Conservation (phyloP, 2,797 vertebrate species). For the Chromobotia macracanthus region DNA sequence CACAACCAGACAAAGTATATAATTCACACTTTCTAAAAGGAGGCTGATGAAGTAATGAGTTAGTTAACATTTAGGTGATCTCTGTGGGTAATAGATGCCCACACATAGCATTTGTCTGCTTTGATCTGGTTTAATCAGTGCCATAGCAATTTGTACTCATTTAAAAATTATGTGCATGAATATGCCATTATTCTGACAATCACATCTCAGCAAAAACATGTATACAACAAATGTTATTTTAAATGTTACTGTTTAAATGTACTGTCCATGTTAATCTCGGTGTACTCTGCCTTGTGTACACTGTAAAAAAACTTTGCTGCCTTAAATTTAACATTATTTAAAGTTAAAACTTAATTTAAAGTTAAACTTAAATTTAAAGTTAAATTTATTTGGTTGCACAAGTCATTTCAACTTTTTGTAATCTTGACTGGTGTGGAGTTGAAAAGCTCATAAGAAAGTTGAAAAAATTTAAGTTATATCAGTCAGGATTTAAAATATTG, state of each 20-base stretch:
- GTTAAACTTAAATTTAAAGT: no score
- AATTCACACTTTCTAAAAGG: not conserved
- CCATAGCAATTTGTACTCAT: not conserved
- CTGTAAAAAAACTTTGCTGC: no score
- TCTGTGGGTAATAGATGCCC: constrained; percentile 16
- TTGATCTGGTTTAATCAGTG: not conserved
- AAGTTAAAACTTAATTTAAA: no score
- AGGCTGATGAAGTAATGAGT: not conserved
- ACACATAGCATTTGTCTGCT: not conserved
- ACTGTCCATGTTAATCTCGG: not conserved
- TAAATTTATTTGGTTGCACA: no score
- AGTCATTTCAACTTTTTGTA: no score
- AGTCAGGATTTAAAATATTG: no score
- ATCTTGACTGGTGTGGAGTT: no score
- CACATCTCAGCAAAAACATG: not conserved
- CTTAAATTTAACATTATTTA: no score
- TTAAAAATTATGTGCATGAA: not conserved
- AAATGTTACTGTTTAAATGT: not conserved
- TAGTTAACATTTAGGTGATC: constrained; percentile 19
- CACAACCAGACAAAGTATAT: not conserved
- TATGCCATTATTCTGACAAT: no score
- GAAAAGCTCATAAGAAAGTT: no score
- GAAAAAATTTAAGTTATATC: no score
- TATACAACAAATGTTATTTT: not conserved
- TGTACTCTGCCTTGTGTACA: constrained; percentile 2